These are phyloP conservation scores for Glyptemys insculpta DNA, from an alignment of 2,797 vertebrate genomes.

Conservation along the genomic window DNA sequence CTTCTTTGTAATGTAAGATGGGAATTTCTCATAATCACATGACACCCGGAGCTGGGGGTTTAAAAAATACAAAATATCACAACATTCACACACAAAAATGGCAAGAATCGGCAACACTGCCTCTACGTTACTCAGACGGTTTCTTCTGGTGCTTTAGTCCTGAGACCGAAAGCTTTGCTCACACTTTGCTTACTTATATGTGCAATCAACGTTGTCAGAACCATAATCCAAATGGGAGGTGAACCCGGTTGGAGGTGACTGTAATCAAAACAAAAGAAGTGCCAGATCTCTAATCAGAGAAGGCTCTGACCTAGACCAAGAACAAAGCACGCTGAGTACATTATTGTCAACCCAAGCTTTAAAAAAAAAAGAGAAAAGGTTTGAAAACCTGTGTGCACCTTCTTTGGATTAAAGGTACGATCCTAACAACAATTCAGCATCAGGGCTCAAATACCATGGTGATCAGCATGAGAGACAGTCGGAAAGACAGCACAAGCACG, in stretches of 20 bases:
- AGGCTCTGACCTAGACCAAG: not conserved
- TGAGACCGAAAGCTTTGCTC: constrained; percentile 38
- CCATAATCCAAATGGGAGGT: constrained; percentile 26
- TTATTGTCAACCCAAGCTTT: not conserved
- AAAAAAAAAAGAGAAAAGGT: not conserved
- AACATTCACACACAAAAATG: fast-evolving
- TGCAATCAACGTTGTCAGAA: constrained; percentile 53
- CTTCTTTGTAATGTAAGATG: not conserved
- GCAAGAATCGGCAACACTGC: not conserved
- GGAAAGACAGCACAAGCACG: constrained; percentile 56
- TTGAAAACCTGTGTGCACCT: not conserved
- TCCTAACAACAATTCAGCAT: constrained; percentile 5
- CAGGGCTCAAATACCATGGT: not conserved
- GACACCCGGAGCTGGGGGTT: not conserved
- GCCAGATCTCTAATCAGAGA: constrained; percentile 1
- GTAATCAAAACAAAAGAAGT: constrained; percentile 40
- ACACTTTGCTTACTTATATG: constrained; percentile 43
- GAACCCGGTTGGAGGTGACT: not conserved
- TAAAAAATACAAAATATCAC: not conserved
- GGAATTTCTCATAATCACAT: not conserved
- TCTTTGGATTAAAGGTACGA: constrained; percentile 1
- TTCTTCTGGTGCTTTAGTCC: not conserved
- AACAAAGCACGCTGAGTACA: not conserved
- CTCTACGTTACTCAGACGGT: not conserved
- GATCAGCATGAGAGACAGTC: not conserved